Evolutionary conservation across 2,888 invertebrate genomes (phyloP).

Genomic region (Anthoptus insignis): DNA sequence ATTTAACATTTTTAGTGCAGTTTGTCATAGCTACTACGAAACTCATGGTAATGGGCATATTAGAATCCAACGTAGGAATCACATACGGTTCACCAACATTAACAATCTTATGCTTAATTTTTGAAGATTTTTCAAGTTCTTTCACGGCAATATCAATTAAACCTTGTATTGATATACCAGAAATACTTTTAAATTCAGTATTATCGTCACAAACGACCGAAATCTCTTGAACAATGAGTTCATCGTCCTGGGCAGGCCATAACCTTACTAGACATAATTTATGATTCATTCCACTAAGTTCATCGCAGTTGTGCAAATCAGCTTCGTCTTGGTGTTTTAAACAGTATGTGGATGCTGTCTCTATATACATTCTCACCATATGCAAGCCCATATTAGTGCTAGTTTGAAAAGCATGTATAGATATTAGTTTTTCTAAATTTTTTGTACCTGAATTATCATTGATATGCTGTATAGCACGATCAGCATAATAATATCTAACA

Average conservation of each 20-base stretch:
- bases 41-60: constrained; percentile 60
- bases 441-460: constrained; percentile 60
- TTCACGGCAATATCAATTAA: constrained; percentile 62
- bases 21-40: constrained; percentile 66
- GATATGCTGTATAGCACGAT: constrained; percentile 62
- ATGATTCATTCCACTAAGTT: constrained; percentile 66
- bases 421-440: constrained; percentile 69
- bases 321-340: constrained; percentile 57
- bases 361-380: constrained; percentile 69
- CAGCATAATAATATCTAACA: constrained; percentile 65
- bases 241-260: constrained; percentile 71
- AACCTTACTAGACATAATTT: constrained; percentile 67
- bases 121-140: constrained; percentile 59
- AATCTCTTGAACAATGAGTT: constrained; percentile 61
- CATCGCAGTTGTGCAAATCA: constrained; percentile 64
- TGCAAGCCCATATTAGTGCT: constrained; percentile 62
- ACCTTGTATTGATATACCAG: constrained; percentile 60
- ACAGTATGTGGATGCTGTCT: constrained; percentile 70
- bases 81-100: constrained; percentile 67
- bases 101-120: constrained; percentile 61
- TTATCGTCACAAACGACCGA: constrained; percentile 69
- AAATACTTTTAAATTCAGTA: constrained; percentile 59
- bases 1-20: constrained; percentile 64
- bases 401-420: constrained; percentile 62
- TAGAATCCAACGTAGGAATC: constrained; percentile 65